Base-by-base conservation (phyloP, 1,140 invertebrate species). In the Apis cerana region DNA sequence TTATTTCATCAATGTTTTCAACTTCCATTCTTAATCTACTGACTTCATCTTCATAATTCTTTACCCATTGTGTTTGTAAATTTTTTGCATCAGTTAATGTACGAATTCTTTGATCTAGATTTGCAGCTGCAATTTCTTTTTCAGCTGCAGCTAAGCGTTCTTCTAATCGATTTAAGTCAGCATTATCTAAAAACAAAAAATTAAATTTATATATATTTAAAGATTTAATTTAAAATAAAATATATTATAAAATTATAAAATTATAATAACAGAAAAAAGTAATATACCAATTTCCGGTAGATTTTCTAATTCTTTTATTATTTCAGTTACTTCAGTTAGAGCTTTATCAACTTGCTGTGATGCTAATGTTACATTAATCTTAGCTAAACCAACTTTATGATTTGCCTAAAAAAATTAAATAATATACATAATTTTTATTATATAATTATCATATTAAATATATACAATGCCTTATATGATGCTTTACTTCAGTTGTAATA, bases 1-100 rank as follows among this genome's bases (percentile, higher is more conserved):
- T 95, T 84, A 99, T 99, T 48, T 97, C 96, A 88, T 97, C 96
- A 65, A 99, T 97, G 93, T 99, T 99, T 7, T 96, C 95, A 2
- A 99, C 98, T 91, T 99, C 98, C 12, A 93, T 93, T 78, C 95
- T 93, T 13, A 99, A 94, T 83, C 96, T 94, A 21, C 94, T 95
- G 43, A 98, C 95, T 91, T 99, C 97, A 13, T 96, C 96, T 91
- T 97, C 96, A 87, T 98, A 98, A 89, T 97, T 96, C 80, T 97
- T 96, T 62, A 99, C 97, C 94, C 97, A 96, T 84, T 96, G 96
- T 58, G 95, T 96, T 92, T 98, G 97, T 48, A 96, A 95, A 88
- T 96, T 97, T 86, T 97, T 96, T 54, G 97, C 95, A 56, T 96
- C 95, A 21, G 96, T 96, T 59, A 98, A 94, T 10, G 95, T 94